Conservation (phyloP, 2,797 vertebrate species). For the Tiaroga cobitis region DNA sequence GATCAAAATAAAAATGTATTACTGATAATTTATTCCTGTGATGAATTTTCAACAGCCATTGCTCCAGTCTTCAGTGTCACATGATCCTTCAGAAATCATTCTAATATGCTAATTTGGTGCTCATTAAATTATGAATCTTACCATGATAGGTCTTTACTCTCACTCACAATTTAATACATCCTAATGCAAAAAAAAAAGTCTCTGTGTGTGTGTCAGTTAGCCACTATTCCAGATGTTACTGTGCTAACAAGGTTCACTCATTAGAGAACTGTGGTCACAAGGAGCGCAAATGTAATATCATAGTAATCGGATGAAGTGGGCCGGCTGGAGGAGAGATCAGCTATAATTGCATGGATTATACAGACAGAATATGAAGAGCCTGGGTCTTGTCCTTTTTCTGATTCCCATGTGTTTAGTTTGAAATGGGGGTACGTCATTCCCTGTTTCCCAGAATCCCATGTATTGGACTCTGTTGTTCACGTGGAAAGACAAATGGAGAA, state of each 20-base stretch:
- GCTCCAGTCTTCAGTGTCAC: too few species aligned
- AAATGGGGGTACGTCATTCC: not conserved
- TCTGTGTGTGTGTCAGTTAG: not conserved
- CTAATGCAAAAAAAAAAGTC: too few species aligned
- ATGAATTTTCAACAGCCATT: too few species aligned
- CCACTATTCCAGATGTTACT: conserved; percentile 40
- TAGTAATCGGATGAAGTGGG: conserved; percentile 59
- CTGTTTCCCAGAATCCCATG: not conserved
- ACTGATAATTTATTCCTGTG: too few species aligned
- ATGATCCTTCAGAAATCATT: too few species aligned
- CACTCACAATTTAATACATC: too few species aligned
- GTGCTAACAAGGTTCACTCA: conserved; percentile 30
- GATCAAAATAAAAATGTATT: not conserved
- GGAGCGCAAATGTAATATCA: conserved; percentile 61
- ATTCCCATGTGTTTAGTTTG: not conserved
- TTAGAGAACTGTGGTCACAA: conserved; percentile 57
- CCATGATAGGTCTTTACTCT: too few species aligned
- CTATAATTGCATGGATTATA: conserved; percentile 33
- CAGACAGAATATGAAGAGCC: conserved; percentile 7
- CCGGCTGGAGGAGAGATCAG: conserved; percentile 10
- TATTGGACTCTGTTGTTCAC: not conserved
- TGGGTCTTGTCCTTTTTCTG: not conserved
- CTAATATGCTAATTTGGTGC: too few species aligned
- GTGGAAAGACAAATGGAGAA: conserved; percentile 4
- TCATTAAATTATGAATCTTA: too few species aligned